These are phyloP conservation scores for Astreopora myriophthalma DNA, from an alignment of 64 coral and sea anemone genomes.

Conservation along the genomic window DNA sequence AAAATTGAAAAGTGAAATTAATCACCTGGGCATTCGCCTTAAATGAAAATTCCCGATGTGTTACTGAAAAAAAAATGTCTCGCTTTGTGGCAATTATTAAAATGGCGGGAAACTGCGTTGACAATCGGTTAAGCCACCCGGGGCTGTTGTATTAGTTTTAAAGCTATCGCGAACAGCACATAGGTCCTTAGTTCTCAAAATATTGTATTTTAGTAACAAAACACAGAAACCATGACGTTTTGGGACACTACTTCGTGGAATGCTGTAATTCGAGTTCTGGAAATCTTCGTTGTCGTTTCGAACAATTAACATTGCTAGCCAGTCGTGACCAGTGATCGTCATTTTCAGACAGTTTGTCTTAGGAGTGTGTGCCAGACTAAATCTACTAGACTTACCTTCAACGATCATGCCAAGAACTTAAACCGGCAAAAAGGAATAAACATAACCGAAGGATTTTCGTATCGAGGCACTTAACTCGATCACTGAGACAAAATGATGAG, in stretches of 20 bases:
- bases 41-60: background rate
- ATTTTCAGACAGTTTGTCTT: too few species aligned
- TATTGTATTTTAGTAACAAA: background rate
- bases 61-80: background rate
- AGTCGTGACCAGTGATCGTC: too few species aligned
- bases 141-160: background rate
- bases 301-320: too few species aligned
- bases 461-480: too few species aligned
- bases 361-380: too few species aligned
- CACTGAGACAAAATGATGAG: too few species aligned
- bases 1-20: slow-evolving; percentile 3
- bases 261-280: background rate
- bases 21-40: background rate
- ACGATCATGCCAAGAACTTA: too few species aligned
- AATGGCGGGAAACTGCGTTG: background rate
- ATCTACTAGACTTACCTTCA: too few species aligned
- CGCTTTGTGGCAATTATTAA: background rate
- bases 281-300: background rate
- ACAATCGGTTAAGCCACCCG: background rate
- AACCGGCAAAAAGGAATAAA: too few species aligned
- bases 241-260: background rate
- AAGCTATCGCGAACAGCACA: background rate
- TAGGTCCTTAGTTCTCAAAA: background rate
- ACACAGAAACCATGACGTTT: slow-evolving; percentile 18
- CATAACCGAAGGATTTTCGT: too few species aligned